Percentiles rank a stretch among this genome's conserved stretches.
Conservation (phyloP, 1,140 invertebrate species). For the Drosophila pectinifera region DNA sequence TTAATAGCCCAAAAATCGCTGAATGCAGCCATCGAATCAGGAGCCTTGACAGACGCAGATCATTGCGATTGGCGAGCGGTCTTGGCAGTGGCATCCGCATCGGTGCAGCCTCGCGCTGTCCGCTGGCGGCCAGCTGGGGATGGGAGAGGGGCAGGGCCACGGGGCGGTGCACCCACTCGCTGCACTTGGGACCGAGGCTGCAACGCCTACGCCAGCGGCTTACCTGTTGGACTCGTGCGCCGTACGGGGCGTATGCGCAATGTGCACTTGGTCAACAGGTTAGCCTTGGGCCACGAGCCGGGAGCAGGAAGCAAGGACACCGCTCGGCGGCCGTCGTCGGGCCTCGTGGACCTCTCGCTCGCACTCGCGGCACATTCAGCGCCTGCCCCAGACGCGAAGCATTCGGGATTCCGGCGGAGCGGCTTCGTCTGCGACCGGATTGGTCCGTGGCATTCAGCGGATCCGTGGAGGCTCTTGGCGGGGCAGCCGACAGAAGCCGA, state of each 20-base stretch:
- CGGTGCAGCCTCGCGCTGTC: neutral
- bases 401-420: conserved; percentile 30
- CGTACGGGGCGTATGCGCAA: conserved; percentile 72
- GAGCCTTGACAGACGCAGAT: conserved; percentile 8
- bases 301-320: conserved; percentile 15
- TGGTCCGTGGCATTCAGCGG: conserved; percentile 53
- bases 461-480: neutral
- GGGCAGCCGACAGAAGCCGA: neutral
- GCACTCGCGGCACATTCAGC: conserved; percentile 48
- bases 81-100: neutral
- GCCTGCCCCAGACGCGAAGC: conserved; percentile 60
- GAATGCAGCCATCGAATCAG: too few species aligned
- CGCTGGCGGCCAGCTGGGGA: conserved; percentile 9
- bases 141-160: neutral
- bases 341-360: neutral
- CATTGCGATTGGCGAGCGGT: conserved; percentile 14
- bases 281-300: conserved; percentile 55
- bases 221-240: conserved; percentile 64
- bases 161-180: too few species aligned
- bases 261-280: conserved; percentile 74
- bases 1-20: too few species aligned
- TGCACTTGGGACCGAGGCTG: neutral
- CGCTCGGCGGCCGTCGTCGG: neutral
- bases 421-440: conserved; percentile 8
- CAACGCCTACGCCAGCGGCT: conserved; percentile 58